Base-by-base conservation (phyloP, 2,888 invertebrate genomes). In the Amphipoea lucens region DNA sequence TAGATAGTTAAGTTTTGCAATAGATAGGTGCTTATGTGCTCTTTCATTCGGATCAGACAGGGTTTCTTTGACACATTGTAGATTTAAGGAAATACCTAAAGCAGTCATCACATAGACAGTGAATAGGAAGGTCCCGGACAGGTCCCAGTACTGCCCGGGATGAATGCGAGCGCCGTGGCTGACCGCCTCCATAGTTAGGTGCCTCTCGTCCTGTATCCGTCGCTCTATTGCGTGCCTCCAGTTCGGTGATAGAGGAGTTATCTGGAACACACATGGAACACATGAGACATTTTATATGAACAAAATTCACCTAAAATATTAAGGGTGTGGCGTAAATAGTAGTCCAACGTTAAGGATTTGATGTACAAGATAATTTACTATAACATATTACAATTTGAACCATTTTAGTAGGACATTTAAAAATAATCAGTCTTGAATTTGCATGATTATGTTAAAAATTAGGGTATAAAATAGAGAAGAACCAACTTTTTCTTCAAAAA, bases 61-160 rank as follows among this genome's bases (percentile, higher is more conserved):
- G 60, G n/a, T 65, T 9, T 57, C 9, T 67, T 45, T n/a, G 7
- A n/a, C 42, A 9, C 14, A 14, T 42, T n/a, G 1, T 29, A n/a
- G 9, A 45, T 36, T 20, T 5, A 66, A n/a, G 1, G 23, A 78
- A 76, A 70, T 89, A 98, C 98, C 98, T 76, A 98, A 94, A 60
- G 98, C 98, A 0, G 98, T 98, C 92, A 98, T 96, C 17, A 98
- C 96, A n/a, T 98, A 98, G 63, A 98, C 96, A 14, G 97, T 97
- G 90, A 98, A 98, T 42, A 98, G 95, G 72, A 98, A 95, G 65
- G 98, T 98, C 23, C 98, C 98, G 0, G 98, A 97, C 86, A 98
- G 97, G 42, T 98, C 97, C 98, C 98, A 98, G 82, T 98, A 97
- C 81, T 96, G 97, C 2, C 98, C 98, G 0, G 96, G 96, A 1